Conservation (phyloP, 2,113 vertebrate genomes). For the Otus sunia region DNA sequence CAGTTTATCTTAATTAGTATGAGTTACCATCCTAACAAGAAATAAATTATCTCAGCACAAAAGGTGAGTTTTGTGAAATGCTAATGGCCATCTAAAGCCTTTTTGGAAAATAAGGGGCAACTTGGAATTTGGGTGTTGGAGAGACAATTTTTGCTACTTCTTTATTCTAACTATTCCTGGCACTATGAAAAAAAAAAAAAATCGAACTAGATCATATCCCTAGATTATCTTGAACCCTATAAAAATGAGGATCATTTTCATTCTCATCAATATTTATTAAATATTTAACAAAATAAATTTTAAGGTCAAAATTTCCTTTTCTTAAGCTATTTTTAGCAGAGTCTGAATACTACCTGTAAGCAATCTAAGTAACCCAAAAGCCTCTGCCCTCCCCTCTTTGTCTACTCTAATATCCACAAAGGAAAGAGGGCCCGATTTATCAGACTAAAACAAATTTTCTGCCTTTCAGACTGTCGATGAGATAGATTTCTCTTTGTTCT, state of each 20-base stretch:
- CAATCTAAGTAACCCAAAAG: background rate
- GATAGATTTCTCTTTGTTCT: background rate
- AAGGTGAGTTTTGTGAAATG: conserved; percentile 55
- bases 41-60: conserved; percentile 65
- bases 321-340: background rate
- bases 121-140: background rate
- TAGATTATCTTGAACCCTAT: background rate
- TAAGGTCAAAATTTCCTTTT: background rate
- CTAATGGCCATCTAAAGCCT: conserved; percentile 25
- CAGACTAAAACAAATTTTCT: background rate
- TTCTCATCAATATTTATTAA: conserved; percentile 21
- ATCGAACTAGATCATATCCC: background rate
- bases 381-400: background rate
- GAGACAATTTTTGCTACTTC: background rate
- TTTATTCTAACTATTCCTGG: background rate
- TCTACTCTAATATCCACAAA: background rate
- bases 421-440: background rate
- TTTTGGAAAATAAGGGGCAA: conserved; percentile 24
- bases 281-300: background rate
- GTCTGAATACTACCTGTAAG: background rate
- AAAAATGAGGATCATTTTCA: background rate
- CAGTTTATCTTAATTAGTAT: conserved; percentile 73
- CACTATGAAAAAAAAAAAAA: background rate
- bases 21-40: conserved; percentile 54
- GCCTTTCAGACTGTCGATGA: background rate